These are phyloP conservation scores for Perizoma flavofasciatum DNA, from an alignment of 2,888 invertebrate genomes.

Conservation along the genomic window DNA sequence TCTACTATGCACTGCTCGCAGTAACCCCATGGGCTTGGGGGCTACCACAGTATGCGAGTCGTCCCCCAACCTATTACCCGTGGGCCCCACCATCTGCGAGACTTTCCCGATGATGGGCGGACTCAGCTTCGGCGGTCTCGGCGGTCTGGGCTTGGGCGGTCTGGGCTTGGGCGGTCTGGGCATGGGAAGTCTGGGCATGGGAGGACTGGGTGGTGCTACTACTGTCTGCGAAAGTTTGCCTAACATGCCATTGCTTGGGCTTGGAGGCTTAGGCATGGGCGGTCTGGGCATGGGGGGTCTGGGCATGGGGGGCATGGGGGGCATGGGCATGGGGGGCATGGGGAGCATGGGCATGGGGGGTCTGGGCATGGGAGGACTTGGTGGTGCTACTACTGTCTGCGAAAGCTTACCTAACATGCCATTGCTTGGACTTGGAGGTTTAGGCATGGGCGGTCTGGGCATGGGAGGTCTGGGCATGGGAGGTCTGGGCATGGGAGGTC, in stretches of 20 bases:
- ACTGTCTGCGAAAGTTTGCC: conserved; percentile 17
- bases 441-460: no score
- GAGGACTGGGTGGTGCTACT: conserved; percentile 21
- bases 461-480: conserved; percentile 30
- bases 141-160: conserved; percentile 22
- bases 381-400: conserved; percentile 7
- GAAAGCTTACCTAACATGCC: conserved; percentile 20
- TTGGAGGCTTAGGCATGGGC: conserved; percentile 2
- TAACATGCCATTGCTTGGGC: conserved; percentile 1
- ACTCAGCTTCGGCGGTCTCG: conserved; percentile 22
- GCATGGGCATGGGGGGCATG: conserved; percentile 16
- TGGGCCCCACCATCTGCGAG: conserved; percentile 48
- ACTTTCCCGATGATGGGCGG: conserved; percentile 39
- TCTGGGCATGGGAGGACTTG: conserved; percentile 11
- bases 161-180: conserved; percentile 15
- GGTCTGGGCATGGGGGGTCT: conserved; percentile 29
- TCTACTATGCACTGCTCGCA: conserved; percentile 13
- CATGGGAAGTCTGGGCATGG: not conserved
- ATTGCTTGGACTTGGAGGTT: no score
- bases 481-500: conserved; percentile 3
- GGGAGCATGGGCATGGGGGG: conserved; percentile 9
- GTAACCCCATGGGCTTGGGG: conserved; percentile 13
- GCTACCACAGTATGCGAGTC: conserved; percentile 39
- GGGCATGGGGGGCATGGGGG: conserved; percentile 22
- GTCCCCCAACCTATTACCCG: conserved; percentile 22